Percentiles rank a stretch among this genome's conserved stretches.
phyloP scores from a whole-genome alignment of 2,888 invertebrate genomes.

The Gandaritis pyraliata region DNA sequence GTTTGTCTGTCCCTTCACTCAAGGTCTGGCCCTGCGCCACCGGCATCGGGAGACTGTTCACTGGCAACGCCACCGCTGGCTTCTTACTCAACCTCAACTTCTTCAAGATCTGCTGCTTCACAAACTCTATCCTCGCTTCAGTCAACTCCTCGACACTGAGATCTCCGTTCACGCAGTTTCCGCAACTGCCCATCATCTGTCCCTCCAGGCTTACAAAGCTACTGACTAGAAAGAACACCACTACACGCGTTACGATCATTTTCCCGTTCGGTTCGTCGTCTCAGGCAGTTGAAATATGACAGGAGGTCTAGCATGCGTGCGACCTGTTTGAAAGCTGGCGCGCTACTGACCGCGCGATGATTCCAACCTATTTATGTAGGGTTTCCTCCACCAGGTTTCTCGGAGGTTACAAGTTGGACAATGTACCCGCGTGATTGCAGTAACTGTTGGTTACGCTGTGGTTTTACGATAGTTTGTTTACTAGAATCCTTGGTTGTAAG shows the following conservation, averaged over 20 bases:
- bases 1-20: slow-evolving; percentile 83
- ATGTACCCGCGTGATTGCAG: slow-evolving; percentile 52
- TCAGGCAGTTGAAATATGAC: slow-evolving; percentile 67
- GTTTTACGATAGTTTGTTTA: slow-evolving; percentile 24
- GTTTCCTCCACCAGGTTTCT: slow-evolving; percentile 19
- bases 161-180: slow-evolving; percentile 76
- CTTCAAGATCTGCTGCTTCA: slow-evolving; percentile 93
- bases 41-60: slow-evolving; percentile 88
- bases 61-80: slow-evolving; percentile 86
- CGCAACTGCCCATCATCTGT: slow-evolving; percentile 66
- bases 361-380: slow-evolving; percentile 22
- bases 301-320: slow-evolving; percentile 74
- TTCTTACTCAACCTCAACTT: slow-evolving; percentile 91
- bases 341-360: slow-evolving; percentile 56
- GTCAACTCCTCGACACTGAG: slow-evolving; percentile 83
- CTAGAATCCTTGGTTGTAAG: slow-evolving; percentile 9
- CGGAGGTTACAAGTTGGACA: slow-evolving; percentile 43
- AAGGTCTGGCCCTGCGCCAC: slow-evolving; percentile 89
- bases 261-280: slow-evolving; percentile 59
- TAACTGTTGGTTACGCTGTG: slow-evolving; percentile 12
- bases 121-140: slow-evolving; percentile 90
- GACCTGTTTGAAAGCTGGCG: slow-evolving; percentile 46
- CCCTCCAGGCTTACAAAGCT: slow-evolving; percentile 62
- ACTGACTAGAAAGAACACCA: slow-evolving; percentile 67
- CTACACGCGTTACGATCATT: slow-evolving; percentile 59